These are phyloP conservation scores for Bellardia bayeri DNA, from an alignment of 2,888 invertebrate genomes.

Conservation along the genomic window DNA sequence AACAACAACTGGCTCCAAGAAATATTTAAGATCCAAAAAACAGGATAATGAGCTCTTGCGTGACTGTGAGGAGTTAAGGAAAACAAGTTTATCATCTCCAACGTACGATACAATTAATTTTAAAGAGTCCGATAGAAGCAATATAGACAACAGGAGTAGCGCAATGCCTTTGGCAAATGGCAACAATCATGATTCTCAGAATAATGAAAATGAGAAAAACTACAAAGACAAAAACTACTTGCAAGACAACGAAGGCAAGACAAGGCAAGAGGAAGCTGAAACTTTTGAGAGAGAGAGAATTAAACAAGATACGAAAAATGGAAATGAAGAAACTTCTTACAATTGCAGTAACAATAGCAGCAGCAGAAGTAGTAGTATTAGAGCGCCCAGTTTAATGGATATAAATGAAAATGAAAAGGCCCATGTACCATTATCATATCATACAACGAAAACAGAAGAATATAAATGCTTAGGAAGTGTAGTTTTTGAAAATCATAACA, in stretches of 20 bases:
- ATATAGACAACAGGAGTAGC: background rate
- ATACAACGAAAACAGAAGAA: background rate
- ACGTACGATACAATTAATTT: constrained; percentile 20
- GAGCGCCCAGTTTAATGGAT: background rate
- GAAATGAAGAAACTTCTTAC: constrained; percentile 17
- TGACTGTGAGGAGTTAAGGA: constrained; percentile 11
- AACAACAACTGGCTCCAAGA: constrained; percentile 33
- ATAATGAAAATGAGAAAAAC: constrained; percentile 3
- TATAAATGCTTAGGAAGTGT: constrained; percentile 20
- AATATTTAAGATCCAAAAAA: constrained; percentile 40
- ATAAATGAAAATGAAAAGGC: constrained; percentile 17
- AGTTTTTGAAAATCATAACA: constrained; percentile 23
- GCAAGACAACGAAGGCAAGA: background rate
- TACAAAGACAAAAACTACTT: background rate
- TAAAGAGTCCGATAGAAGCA: background rate
- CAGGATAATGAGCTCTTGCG: constrained; percentile 32
- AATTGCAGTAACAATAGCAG: background rate
- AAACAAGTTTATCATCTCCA: constrained; percentile 11
- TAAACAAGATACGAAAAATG: background rate
- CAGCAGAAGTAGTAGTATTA: background rate
- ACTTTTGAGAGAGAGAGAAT: background rate
- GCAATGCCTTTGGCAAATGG: constrained; percentile 30
- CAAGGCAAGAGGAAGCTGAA: background rate
- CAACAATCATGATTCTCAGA: constrained; percentile 10
- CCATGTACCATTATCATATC: constrained; percentile 3